Conservation (phyloP, 2,888 invertebrate species). For the Polydrusus pterygomalis region DNA sequence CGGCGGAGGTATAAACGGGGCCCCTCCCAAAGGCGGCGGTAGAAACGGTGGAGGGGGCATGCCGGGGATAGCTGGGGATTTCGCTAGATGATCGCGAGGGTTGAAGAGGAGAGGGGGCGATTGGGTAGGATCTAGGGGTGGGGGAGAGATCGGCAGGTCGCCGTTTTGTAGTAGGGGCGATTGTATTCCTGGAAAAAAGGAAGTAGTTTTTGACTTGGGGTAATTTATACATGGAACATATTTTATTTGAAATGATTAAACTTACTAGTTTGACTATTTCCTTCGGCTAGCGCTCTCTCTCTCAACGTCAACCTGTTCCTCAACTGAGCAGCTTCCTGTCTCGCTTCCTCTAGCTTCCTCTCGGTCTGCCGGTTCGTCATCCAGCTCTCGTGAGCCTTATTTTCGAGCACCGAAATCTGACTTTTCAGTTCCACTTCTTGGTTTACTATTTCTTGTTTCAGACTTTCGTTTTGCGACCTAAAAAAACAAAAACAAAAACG, state of each 20-base stretch:
- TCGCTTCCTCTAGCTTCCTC: conserved; percentile 87
- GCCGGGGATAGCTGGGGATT: conserved; percentile 73
- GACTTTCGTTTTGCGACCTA: conserved; percentile 75
- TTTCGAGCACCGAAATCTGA: conserved; percentile 86
- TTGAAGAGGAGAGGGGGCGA: conserved; percentile 72
- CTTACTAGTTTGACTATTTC: conserved; percentile 74
- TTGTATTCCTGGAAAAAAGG: conserved; percentile 71
- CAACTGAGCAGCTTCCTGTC: conserved; percentile 81
- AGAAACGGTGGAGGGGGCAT: conserved; percentile 78
- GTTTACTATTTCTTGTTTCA: conserved; percentile 90
- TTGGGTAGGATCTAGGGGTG: conserved; percentile 71
- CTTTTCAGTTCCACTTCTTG: conserved; percentile 82
- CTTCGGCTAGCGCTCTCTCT: conserved; percentile 73
- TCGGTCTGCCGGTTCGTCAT: conserved; percentile 87
- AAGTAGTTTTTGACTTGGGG: background rate
- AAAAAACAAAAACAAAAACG: conserved; percentile 29
- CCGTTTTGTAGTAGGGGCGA: conserved; percentile 75
- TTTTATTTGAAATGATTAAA: conserved; percentile 51
- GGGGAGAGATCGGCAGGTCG: conserved; percentile 71
- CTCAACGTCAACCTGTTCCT: conserved; percentile 77
- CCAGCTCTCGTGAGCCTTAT: conserved; percentile 91
- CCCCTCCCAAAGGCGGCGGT: conserved; percentile 78
- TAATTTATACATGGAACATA: background rate
- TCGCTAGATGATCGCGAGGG: conserved; percentile 69
- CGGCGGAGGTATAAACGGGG: conserved; percentile 41